A percentile compares a stretch with the other conserved stretches of the same genome.
These are phyloP conservation scores for Naso thynnoides DNA, from an alignment of 2,797 vertebrate species.

Conservation along the genomic window DNA sequence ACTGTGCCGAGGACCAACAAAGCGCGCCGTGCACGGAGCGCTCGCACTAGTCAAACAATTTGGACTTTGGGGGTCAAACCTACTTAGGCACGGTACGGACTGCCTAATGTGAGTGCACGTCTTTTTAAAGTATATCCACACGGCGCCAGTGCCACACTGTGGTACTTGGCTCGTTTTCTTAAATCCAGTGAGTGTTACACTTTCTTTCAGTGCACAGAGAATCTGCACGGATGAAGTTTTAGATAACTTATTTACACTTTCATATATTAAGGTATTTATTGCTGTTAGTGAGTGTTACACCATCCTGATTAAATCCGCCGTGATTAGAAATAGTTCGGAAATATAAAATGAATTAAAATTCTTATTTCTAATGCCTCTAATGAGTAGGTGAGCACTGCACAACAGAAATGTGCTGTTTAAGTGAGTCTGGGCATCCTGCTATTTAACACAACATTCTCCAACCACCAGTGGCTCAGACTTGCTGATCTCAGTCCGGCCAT, in stretches of 20 bases:
- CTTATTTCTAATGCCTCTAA: neutral
- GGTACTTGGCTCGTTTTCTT: neutral
- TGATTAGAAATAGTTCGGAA: neutral
- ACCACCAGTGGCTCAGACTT: conserved; percentile 20
- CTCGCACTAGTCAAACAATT: too few species aligned
- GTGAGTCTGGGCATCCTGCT: conserved; percentile 11
- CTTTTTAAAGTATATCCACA: neutral
- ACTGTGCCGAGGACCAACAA: too few species aligned
- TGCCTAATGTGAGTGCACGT: too few species aligned
- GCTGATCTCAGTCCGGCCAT: conserved; percentile 14
- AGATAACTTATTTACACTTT: neutral
- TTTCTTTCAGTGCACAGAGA: neutral
- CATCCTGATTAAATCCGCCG: neutral
- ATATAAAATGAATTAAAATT: neutral
- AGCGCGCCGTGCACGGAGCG: too few species aligned
- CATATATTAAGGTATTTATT: neutral
- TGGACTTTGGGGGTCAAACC: too few species aligned
- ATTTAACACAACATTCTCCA: conserved; percentile 48
- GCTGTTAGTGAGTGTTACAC: neutral
- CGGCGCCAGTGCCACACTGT: neutral
- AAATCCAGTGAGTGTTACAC: neutral
- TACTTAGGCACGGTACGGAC: too few species aligned
- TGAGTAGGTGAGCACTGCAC: neutral
- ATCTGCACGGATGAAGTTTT: neutral
- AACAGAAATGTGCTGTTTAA: conserved; percentile 18